Percentiles rank a stretch among this genome's conserved stretches.
Conservation (phyloP, 2,113 vertebrate genomes). For the Datnioides undecimradiatus region DNA sequence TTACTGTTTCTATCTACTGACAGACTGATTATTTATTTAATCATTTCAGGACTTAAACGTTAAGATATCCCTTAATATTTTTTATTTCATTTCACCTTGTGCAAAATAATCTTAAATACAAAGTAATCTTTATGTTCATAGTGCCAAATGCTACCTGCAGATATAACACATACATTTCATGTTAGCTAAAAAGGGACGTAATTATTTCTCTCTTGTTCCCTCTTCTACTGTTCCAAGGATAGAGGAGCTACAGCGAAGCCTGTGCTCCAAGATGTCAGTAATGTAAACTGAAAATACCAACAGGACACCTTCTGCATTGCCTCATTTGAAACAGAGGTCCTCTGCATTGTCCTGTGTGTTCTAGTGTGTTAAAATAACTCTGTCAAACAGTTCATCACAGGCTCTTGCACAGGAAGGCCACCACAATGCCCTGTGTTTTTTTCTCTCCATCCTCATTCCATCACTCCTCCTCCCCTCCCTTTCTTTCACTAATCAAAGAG, state of each 20-base stretch:
- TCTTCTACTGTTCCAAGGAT: background rate
- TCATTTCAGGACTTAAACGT: too few species aligned
- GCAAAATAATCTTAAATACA: background rate
- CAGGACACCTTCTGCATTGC: slow-evolving; percentile 38
- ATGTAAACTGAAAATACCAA: slow-evolving; percentile 51
- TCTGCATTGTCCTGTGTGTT: slow-evolving; percentile 31
- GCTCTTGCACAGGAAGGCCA: slow-evolving; percentile 40
- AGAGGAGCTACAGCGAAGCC: background rate
- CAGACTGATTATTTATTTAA: too few species aligned
- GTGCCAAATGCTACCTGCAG: background rate
- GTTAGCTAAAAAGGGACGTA: slow-evolving; percentile 4
- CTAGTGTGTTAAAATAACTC: slow-evolving; percentile 38
- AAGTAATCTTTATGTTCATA: background rate
- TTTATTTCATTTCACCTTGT: background rate
- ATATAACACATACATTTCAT: background rate
- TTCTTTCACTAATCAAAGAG: slow-evolving; percentile 63
- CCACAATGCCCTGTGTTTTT: slow-evolving; percentile 19
- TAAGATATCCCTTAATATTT: too few species aligned
- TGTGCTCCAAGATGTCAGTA: slow-evolving; percentile 4
- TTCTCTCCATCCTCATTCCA: slow-evolving; percentile 47
- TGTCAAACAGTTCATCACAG: slow-evolving; percentile 56
- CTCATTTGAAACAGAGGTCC: slow-evolving; percentile 29
- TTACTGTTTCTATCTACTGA: too few species aligned
- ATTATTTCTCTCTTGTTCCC: background rate
- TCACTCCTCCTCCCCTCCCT: slow-evolving; percentile 27